Percentiles rank a stretch among this genome's conserved stretches.
Evolutionary conservation across 2,888 invertebrate species (phyloP).

Genomic region (Nycteola revayana): DNA sequence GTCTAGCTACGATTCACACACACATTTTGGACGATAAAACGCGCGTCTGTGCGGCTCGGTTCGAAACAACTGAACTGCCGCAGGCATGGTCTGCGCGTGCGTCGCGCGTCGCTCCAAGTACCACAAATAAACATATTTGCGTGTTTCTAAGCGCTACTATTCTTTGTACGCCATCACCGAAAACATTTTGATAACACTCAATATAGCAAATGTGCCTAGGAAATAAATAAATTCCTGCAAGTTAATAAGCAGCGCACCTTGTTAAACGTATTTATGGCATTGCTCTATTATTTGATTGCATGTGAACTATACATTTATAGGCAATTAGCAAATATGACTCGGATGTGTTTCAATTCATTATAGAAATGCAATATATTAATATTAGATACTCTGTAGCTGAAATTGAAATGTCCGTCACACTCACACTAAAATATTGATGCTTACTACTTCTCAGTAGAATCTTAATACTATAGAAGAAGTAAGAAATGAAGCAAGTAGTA

Average conservation of each 20-base stretch:
- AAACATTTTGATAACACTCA: background rate
- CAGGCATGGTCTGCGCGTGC: slow-evolving; percentile 64
- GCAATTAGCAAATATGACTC: slow-evolving; percentile 28
- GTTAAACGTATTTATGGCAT: slow-evolving; percentile 22
- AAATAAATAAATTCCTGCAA: too few species aligned
- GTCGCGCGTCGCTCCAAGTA: slow-evolving; percentile 61
- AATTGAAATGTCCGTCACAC: too few species aligned
- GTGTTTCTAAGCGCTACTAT: slow-evolving; percentile 44
- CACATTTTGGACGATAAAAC: slow-evolving; percentile 39
- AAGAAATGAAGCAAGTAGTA: too few species aligned
- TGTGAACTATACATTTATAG: slow-evolving; percentile 21
- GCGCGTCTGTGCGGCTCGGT: slow-evolving; percentile 53
- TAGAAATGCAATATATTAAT: too few species aligned
- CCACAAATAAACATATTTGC: slow-evolving; percentile 74
- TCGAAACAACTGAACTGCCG: slow-evolving; percentile 65
- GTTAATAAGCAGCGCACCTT: too few species aligned
- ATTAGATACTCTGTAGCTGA: too few species aligned
- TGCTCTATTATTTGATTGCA: slow-evolving; percentile 29
- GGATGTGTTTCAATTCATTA: slow-evolving; percentile 29
- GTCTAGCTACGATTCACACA: slow-evolving; percentile 27
- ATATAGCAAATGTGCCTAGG: too few species aligned
- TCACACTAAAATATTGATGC: too few species aligned
- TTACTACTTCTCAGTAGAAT: too few species aligned
- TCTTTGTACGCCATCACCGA: slow-evolving; percentile 29
- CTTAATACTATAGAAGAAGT: too few species aligned